phyloP scores from a whole-genome alignment of 1,140 invertebrate species.

The Temnothorax curvispinosus region DNA sequence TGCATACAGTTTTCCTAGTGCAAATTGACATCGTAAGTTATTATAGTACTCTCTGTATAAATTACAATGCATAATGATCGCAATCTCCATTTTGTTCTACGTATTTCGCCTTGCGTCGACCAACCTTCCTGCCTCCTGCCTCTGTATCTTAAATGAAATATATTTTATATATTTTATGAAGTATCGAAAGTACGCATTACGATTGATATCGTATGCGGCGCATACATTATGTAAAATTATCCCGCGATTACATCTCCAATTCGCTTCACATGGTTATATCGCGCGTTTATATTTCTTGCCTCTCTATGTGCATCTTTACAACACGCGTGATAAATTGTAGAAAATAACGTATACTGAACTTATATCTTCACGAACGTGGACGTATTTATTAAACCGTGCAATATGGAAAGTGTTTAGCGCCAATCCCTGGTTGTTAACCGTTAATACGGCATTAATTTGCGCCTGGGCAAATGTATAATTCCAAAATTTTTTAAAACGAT shows the following conservation, averaged over 20 bases:
- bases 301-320: slow-evolving; percentile 1
- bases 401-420: slow-evolving; percentile 11
- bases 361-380: background rate
- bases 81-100: background rate
- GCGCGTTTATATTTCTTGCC: slow-evolving; percentile 7
- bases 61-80: background rate
- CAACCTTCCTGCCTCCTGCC: background rate
- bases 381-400: slow-evolving; percentile 15
- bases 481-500: slow-evolving; percentile 8
- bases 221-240: slow-evolving; percentile 32
- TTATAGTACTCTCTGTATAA: background rate
- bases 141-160: background rate
- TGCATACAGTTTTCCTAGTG: background rate
- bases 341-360: slow-evolving; percentile 22
- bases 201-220: background rate
- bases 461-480: background rate
- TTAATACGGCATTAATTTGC: slow-evolving; percentile 21
- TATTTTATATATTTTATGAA: slow-evolving; percentile 7
- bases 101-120: background rate
- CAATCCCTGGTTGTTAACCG: slow-evolving; percentile 17
- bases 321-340: slow-evolving; percentile 4
- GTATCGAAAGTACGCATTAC: background rate
- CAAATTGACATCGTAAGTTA: background rate
- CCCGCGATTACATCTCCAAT: background rate
- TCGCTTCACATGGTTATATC: background rate